Percentiles rank a stretch among this genome's conserved stretches.
phyloP scores from a whole-genome alignment of 2,113 vertebrate species.

The Siphamia tubifer region DNA sequence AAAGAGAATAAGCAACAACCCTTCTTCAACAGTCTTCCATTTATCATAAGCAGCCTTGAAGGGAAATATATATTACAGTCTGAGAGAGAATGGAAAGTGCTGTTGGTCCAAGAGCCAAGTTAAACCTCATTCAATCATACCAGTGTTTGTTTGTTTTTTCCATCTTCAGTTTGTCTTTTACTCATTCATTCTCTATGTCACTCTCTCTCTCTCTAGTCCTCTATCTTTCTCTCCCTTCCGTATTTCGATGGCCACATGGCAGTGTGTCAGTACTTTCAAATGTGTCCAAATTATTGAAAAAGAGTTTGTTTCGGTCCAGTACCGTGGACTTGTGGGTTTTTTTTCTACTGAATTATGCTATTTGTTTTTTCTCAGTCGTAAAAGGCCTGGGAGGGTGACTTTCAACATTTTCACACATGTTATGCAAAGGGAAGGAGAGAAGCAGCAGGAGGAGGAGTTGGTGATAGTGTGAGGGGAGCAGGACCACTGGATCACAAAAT shows the following conservation, averaged over 20 bases:
- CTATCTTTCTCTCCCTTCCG: not conserved
- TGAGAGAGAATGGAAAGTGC: slow-evolving; percentile 9
- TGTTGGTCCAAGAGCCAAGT: slow-evolving; percentile 31
- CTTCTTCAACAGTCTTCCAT: slow-evolving; percentile 34
- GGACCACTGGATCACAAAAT: too few relatives aligned
- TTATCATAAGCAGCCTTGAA: slow-evolving; percentile 40
- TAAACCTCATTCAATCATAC: slow-evolving; percentile 50
- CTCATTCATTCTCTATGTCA: not conserved
- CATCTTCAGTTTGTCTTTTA: not conserved
- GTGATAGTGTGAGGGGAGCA: not conserved
- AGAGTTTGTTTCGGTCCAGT: slow-evolving; percentile 19
- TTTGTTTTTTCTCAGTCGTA: slow-evolving; percentile 69
- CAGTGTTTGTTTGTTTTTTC: not conserved
- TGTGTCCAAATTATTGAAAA: slow-evolving; percentile 30
- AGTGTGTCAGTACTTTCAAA: slow-evolving; percentile 29
- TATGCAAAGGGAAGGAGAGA: slow-evolving; percentile 50
- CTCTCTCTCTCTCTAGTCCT: slow-evolving; percentile 3
- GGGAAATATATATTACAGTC: slow-evolving; percentile 35
- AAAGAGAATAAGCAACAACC: slow-evolving; percentile 6
- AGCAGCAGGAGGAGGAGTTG: slow-evolving; percentile 4
- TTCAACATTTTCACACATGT: slow-evolving; percentile 70
- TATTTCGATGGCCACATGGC: slow-evolving; percentile 8
- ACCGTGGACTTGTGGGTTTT: slow-evolving; percentile 49
- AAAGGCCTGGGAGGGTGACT: slow-evolving; percentile 64
- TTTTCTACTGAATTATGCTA: slow-evolving; percentile 77